Evolutionary conservation across 2,797 vertebrate species (phyloP), one percentile per base, ranked within the genome.

Genomic region (Notoglanidium macrostoma): DNA sequence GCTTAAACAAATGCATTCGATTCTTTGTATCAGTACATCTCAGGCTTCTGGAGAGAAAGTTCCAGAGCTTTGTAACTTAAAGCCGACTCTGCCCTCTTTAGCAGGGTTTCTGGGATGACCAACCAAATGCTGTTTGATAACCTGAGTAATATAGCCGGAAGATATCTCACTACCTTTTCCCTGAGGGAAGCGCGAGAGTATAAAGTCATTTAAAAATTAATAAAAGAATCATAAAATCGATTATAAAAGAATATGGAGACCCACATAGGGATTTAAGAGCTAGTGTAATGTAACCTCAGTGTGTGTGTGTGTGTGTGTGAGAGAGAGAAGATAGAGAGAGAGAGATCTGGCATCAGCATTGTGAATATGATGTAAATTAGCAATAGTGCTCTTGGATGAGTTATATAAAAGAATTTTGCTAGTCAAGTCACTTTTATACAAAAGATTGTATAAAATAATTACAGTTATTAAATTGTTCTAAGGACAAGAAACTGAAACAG

Each of bases 51-150:
- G 12, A 74, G 14, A n/a, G n/a, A 32, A 32, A n/a, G 5, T 5
- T 78, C 51, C 19, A 57, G 51, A 57, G 29, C 15, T 35, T 35
- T 57, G n/a, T 78, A 77, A 55, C 54, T 57, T 11, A 35, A 78
- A 78, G 29, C 29, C 6, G 46, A 77, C n/a, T 8, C 74, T n/a
- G 55, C 76, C 51, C 10, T 23, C 21, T 57, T 35, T 35, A 40
- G 77, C 19, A 79, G 32, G 29, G 19, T 79, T 79, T 79, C 77
- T 57, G 77, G 77, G 40, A 79, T 35, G 32, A 57, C 19, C 32
- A 79, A 78, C 4, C 17, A 35, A 59, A 79, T 40, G 77, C 5
- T 40, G 32, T 59, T 40, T 79, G 29, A 79, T 79, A 79, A 79
- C 3, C 5, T 79, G 77, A 59, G 32, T 40, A 12, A 61, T 59